These are phyloP conservation scores for Hirtodrosophila alboralis DNA, from an alignment of 2,888 invertebrate genomes.

Conservation along the genomic window DNA sequence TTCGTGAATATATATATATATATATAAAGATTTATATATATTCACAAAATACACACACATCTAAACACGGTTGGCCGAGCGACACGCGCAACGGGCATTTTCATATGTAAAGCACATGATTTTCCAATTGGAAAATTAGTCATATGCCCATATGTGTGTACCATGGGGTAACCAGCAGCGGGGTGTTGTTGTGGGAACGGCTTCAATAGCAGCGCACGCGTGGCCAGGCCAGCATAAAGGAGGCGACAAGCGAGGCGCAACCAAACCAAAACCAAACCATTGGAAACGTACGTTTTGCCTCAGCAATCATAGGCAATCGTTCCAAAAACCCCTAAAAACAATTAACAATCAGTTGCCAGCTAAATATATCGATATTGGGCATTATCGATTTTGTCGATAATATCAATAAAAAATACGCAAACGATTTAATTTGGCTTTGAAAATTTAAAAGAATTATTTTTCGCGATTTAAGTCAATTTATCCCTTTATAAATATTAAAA, in stretches of 20 bases:
- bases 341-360: conserved; percentile 20
- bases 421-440: too few relatives aligned
- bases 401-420: too few relatives aligned
- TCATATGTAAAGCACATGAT: conserved; percentile 79
- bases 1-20: conserved; percentile 64
- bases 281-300: conserved; percentile 74
- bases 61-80: conserved; percentile 74
- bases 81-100: conserved; percentile 73
- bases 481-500: too few relatives aligned
- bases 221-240: conserved; percentile 75
- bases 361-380: not conserved
- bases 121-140: conserved; percentile 80
- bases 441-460: too few relatives aligned
- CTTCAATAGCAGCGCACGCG: conserved; percentile 72
- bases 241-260: conserved; percentile 80
- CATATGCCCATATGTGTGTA: conserved; percentile 56
- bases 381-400: too few relatives aligned
- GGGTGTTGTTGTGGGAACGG: conserved; percentile 15
- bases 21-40: conserved; percentile 18
- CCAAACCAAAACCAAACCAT: conserved; percentile 64
- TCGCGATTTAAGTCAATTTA: too few relatives aligned
- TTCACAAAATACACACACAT: conserved; percentile 18
- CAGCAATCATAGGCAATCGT: conserved; percentile 64
- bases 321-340: conserved; percentile 32
- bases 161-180: conserved; percentile 6